Conservation (phyloP, 2,797 vertebrate genomes). For the Pseudotriccus pelzelni region DNA sequence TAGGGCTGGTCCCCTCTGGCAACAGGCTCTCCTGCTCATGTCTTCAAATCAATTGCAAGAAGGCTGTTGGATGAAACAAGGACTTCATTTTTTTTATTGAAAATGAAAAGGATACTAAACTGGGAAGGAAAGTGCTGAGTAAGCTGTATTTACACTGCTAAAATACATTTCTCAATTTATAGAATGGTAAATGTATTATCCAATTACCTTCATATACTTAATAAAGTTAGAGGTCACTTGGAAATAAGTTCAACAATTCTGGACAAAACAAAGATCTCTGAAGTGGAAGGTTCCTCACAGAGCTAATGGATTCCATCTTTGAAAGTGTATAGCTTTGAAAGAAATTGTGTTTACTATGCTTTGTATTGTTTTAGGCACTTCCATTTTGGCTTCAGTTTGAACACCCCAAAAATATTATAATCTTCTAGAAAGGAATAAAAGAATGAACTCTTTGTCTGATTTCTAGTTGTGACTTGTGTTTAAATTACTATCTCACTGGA, state of each 20-base stretch:
- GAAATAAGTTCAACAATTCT: slow-evolving; percentile 2
- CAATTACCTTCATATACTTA: slow-evolving; percentile 58
- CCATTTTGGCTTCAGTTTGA: neutral
- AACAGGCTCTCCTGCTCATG: neutral
- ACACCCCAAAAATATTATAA: neutral
- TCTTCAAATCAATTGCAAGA: slow-evolving; percentile 47
- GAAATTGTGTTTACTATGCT: neutral
- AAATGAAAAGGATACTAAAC: slow-evolving; percentile 36
- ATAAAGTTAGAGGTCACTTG: slow-evolving; percentile 38
- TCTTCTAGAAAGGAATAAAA: neutral
- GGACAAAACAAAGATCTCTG: neutral
- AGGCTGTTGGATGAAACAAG: slow-evolving; percentile 19
- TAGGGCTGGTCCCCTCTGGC: neutral
- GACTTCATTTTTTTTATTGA: neutral
- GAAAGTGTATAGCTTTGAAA: neutral
- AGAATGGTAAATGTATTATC: slow-evolving; percentile 41
- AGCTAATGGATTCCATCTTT: neutral
- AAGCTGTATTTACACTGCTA: slow-evolving; percentile 24
- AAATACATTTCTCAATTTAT: slow-evolving; percentile 50
- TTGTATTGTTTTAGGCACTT: neutral
- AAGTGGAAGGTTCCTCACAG: neutral
- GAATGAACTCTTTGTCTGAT: neutral
- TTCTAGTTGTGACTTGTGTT: neutral
- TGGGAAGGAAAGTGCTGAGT: slow-evolving; percentile 38
- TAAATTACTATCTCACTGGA: neutral